A percentile compares a stretch with the other conserved stretches of the same genome.
Conservation (phyloP, 2,113 vertebrate genomes). For the Micronycteris hirsuta region DNA sequence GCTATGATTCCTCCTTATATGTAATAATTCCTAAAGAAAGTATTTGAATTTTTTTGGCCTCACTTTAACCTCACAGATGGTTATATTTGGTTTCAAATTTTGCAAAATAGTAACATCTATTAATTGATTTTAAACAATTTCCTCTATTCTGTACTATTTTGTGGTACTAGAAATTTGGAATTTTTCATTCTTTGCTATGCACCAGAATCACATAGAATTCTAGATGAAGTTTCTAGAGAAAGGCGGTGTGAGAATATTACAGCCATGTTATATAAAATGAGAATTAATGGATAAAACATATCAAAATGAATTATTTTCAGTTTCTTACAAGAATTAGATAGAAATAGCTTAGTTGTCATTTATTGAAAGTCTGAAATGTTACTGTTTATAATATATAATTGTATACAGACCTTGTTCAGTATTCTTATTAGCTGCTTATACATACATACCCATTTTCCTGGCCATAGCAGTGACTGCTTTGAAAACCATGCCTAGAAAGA, state of each 20-base stretch:
- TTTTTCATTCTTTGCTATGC: background rate
- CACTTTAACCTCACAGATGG: slow-evolving; percentile 49
- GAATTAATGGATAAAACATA: background rate
- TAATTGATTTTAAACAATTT: slow-evolving; percentile 10
- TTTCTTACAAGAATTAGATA: slow-evolving; percentile 6
- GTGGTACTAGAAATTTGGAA: background rate
- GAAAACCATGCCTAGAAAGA: background rate
- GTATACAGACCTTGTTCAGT: background rate
- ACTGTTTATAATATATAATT: background rate
- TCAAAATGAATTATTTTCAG: slow-evolving; percentile 13
- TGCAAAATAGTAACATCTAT: background rate
- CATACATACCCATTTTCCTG: background rate
- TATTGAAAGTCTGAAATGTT: background rate
- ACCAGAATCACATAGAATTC: background rate
- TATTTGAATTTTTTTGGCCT: background rate
- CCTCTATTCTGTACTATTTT: background rate
- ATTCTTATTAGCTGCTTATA: background rate
- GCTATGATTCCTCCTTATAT: background rate
- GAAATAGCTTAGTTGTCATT: background rate
- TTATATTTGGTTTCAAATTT: slow-evolving; percentile 35
- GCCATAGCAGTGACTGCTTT: background rate
- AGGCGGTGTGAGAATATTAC: background rate
- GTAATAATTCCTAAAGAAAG: background rate
- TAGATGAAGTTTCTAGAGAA: background rate
- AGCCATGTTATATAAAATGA: slow-evolving; percentile 14